Evolutionary conservation across 2,797 vertebrate species (phyloP).

Genomic region (Echeneis naucrates): DNA sequence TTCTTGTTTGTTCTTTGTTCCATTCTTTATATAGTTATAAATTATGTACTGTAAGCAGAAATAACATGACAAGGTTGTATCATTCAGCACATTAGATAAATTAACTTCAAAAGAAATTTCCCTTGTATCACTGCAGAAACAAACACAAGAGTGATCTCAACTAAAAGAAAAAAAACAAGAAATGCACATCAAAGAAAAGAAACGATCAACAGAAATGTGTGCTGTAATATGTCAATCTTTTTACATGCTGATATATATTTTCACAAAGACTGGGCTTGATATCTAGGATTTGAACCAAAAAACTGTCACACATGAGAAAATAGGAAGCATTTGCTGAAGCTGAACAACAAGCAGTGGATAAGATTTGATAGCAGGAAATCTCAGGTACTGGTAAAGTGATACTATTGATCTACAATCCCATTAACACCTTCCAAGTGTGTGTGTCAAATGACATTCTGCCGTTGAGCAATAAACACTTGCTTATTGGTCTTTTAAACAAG

Average conservation of each 20-base stretch:
- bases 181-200: slow-evolving; percentile 6
- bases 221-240: slow-evolving; percentile 21
- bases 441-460: neutral
- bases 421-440: neutral
- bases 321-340: slow-evolving; percentile 4
- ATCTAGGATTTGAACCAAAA: slow-evolving; percentile 15
- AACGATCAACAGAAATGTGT: neutral
- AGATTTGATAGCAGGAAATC: neutral
- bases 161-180: neutral
- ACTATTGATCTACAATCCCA: slow-evolving; percentile 19
- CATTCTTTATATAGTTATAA: neutral
- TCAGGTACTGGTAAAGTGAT: neutral
- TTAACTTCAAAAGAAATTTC: neutral
- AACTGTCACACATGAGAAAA: slow-evolving; percentile 18
- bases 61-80: too few relatives aligned
- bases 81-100: neutral
- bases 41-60: neutral
- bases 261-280: neutral
- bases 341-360: neutral
- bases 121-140: slow-evolving; percentile 9
- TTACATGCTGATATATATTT: slow-evolving; percentile 30
- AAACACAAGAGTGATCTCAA: slow-evolving; percentile 18
- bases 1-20: neutral
- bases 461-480: neutral
- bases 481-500: slow-evolving; percentile 15